Conservation (phyloP, 1,140 invertebrate genomes). For the Pseudobourletiella spinata region DNA sequence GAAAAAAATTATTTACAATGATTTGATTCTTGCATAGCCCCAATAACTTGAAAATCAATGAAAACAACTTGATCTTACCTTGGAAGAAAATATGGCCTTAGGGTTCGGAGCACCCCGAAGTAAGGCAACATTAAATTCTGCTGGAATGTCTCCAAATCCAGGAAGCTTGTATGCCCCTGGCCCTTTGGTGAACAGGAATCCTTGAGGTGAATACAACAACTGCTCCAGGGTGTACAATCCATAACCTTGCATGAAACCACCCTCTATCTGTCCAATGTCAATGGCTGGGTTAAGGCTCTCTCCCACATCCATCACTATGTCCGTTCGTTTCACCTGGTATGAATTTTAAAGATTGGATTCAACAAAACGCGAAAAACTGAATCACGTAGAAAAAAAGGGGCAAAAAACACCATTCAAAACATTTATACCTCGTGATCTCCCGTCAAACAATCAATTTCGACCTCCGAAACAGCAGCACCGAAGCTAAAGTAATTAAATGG, state of each 20-base stretch:
- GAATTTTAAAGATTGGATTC: no score
- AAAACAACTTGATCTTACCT: slow-evolving; percentile 50
- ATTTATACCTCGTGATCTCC: slow-evolving; percentile 65
- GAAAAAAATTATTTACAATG: slow-evolving; percentile 4
- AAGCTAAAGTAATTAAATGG: slow-evolving; percentile 74
- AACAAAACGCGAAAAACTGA: no score
- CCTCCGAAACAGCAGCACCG: slow-evolving; percentile 67
- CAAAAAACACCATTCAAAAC: no score
- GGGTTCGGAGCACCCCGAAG: slow-evolving; percentile 79
- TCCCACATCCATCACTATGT: slow-evolving; percentile 93
- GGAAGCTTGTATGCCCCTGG: slow-evolving; percentile 92
- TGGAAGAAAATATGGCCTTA: slow-evolving; percentile 86
- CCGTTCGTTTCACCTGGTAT: slow-evolving; percentile 62
- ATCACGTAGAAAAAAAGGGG: no score
- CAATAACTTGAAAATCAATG: neutral
- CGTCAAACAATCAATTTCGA: slow-evolving; percentile 80
- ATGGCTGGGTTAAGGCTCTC: slow-evolving; percentile 90
- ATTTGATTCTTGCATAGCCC: neutral
- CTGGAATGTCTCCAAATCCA: slow-evolving; percentile 64
- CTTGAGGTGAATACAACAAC: slow-evolving; percentile 71
- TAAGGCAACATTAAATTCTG: slow-evolving; percentile 84
- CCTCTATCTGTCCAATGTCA: slow-evolving; percentile 84
- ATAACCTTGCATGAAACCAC: slow-evolving; percentile 86
- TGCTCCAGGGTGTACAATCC: slow-evolving; percentile 87
- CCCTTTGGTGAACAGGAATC: slow-evolving; percentile 69